Evolutionary conservation across 1,140 invertebrate species (phyloP).

Genomic region (Melitaea cinxia): DNA sequence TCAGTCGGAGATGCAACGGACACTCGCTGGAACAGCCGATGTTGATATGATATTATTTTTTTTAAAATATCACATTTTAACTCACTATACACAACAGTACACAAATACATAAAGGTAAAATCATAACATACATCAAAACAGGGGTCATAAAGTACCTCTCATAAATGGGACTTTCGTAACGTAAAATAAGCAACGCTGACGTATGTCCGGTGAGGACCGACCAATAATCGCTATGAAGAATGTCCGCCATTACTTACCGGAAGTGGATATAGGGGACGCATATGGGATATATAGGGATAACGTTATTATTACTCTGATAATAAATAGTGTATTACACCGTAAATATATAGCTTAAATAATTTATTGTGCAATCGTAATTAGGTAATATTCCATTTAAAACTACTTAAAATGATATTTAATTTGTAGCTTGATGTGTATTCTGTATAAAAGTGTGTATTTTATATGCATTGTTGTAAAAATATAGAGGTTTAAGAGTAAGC

Average conservation of each 20-base stretch:
- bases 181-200: conserved; percentile 24
- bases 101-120: background rate
- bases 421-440: too few species aligned
- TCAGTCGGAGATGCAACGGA: too few species aligned
- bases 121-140: conserved; percentile 5
- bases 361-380: background rate
- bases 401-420: too few species aligned
- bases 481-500: too few species aligned
- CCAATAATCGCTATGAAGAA: conserved; percentile 33
- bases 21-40: too few species aligned
- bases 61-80: too few species aligned
- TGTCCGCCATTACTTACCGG: conserved; percentile 31
- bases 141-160: conserved; percentile 12
- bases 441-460: too few species aligned
- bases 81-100: too few species aligned
- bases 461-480: too few species aligned
- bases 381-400: too few species aligned
- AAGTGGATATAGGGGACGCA: conserved; percentile 26
- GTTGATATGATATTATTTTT: too few species aligned
- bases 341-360: too few species aligned
- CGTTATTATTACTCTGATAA: background rate
- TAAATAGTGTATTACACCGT: background rate
- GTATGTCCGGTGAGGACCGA: conserved; percentile 26
- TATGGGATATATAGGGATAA: conserved; percentile 10
- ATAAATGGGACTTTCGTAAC: conserved; percentile 8